Percentiles rank a stretch among this genome's conserved stretches.
Conservation (phyloP, 2,113 vertebrate species). For the Manacus vitellinus region DNA sequence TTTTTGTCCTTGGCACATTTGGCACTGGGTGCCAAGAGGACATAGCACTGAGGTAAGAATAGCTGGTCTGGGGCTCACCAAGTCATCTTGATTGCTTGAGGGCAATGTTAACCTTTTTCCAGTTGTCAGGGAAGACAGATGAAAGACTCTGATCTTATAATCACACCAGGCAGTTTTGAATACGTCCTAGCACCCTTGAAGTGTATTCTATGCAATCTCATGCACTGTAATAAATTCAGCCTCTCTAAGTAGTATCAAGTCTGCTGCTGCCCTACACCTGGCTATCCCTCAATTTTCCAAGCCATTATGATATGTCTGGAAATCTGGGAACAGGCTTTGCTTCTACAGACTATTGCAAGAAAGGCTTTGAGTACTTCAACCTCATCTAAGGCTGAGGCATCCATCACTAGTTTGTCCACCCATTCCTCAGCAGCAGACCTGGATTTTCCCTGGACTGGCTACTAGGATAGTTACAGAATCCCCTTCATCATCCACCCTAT, state of each 20-base stretch:
- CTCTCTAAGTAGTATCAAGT: background rate
- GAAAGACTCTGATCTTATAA: background rate
- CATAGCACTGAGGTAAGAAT: background rate
- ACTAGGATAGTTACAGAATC: background rate
- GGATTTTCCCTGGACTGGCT: background rate
- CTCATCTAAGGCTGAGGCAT: background rate
- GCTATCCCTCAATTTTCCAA: background rate
- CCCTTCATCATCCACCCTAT: background rate
- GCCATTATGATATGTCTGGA: background rate
- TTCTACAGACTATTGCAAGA: background rate
- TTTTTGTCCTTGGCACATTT: background rate
- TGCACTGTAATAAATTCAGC: background rate
- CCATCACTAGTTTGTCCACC: background rate
- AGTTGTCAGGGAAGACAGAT: background rate
- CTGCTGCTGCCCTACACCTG: background rate
- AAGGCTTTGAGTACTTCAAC: background rate
- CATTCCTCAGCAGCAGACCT: background rate
- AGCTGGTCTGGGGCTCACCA: background rate
- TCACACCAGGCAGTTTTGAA: background rate
- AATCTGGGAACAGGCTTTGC: background rate
- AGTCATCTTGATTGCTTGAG: background rate
- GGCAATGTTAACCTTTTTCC: background rate
- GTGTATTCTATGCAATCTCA: background rate
- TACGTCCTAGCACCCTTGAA: background rate
- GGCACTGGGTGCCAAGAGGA: background rate